Base-by-base conservation (phyloP, 2,888 invertebrate species). In the Proisotoma minuta region DNA sequence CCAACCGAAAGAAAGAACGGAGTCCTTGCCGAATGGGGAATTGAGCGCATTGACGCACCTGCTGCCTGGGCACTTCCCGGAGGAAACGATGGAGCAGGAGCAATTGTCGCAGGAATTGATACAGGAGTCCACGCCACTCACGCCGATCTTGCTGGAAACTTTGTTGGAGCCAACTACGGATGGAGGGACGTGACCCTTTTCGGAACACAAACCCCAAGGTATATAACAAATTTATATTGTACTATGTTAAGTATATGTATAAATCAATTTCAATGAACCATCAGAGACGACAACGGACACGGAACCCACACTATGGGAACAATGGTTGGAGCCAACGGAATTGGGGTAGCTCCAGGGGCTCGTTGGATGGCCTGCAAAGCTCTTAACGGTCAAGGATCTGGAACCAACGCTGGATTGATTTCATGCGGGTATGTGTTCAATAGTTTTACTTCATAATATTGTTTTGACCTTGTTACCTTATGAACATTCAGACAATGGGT, bases 401-500 rank as follows among this genome's bases (percentile, higher is more conserved):
- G 65, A 22, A 15, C 47, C 23, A 49, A 65, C 20, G 10, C 4
- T 2, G 47, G 58, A n/a, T 52, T 65, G 8, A 15, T 61, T 2
- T 23, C 20, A 15, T 65, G 65, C 39, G 65, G n/a, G n/a, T n/a
- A n/a, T n/a, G n/a, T n/a, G n/a, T n/a, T n/a, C n/a, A n/a, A n/a
- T n/a, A n/a, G n/a, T n/a, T n/a, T n/a, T n/a, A n/a, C n/a, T n/a
- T n/a, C n/a, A n/a, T n/a, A n/a, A n/a, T n/a, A n/a, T n/a, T n/a
- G n/a, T n/a, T n/a, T n/a, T n/a, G n/a, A n/a, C n/a, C n/a, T n/a
- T n/a, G n/a, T n/a, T n/a, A n/a, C n/a, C n/a, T n/a, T n/a, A n/a
- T n/a, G n/a, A n/a, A n/a, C n/a, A n/a, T n/a, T n/a, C n/a, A n/a
- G 50, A 3, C 22, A 65, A 48, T 65, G 57, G 29, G 29, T 65